Percentiles rank a stretch among this genome's conserved stretches.
phyloP scores from a whole-genome alignment of 2,888 invertebrate species.

The Girardia tigrina region DNA sequence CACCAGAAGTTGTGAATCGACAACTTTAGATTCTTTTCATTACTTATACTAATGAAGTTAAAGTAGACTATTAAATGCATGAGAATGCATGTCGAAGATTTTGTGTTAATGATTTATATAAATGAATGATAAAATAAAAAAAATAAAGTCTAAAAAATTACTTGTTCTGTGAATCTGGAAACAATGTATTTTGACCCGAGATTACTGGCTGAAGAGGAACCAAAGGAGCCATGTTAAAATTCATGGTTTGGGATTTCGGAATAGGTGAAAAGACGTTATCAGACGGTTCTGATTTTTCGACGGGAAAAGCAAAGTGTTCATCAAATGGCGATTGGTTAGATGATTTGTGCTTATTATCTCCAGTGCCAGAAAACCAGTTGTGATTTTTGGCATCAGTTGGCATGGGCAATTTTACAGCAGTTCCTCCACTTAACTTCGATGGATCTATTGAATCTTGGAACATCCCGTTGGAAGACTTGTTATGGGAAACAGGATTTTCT shows the following conservation, averaged over 20 bases:
- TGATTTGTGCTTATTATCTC: background rate
- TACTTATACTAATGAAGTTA: no score
- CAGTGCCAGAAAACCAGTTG: background rate
- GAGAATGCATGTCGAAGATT: no score
- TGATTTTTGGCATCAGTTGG: background rate
- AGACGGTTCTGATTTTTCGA: background rate
- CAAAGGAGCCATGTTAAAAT: background rate
- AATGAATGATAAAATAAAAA: no score
- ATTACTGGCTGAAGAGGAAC: background rate
- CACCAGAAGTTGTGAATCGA: no score
- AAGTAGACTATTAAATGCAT: no score
- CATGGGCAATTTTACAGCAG: background rate
- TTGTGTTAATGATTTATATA: no score
- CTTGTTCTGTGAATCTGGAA: background rate
- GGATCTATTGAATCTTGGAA: conserved; percentile 6
- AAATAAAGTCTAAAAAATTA: no score
- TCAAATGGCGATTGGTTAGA: background rate
- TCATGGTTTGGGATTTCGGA: conserved; percentile 10
- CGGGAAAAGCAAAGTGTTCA: background rate
- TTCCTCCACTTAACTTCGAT: background rate
- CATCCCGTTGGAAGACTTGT: conserved; percentile 4
- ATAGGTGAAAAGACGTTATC: background rate
- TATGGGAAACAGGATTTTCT: background rate
- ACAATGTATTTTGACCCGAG: background rate
- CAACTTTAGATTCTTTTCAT: no score